Percentiles rank a stretch among this genome's conserved stretches.
Evolutionary conservation across 2,113 vertebrate genomes (phyloP).

Genomic region (Lamprotornis superbus): DNA sequence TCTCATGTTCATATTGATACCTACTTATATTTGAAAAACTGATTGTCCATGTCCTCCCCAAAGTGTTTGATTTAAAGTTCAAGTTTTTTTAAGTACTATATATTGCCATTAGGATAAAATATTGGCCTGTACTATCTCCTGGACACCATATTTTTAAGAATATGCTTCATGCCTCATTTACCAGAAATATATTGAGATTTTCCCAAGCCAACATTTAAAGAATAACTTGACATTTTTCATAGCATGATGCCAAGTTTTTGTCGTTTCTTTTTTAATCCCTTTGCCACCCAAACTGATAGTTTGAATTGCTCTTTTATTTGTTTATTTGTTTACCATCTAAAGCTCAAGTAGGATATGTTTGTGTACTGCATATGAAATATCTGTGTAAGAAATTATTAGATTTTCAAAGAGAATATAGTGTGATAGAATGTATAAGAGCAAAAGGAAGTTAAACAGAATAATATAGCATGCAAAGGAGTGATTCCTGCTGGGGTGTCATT

Average conservation of each 20-base stretch:
- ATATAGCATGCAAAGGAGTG: neutral
- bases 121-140: constrained; percentile 11
- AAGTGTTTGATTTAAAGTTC: constrained; percentile 57
- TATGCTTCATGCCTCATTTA: constrained; percentile 65
- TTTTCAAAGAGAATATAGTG: neutral
- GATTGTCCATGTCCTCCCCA: neutral
- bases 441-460: neutral
- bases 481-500: neutral
- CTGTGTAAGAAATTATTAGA: neutral
- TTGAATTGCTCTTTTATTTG: neutral
- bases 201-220: constrained; percentile 44
- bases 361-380: neutral
- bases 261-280: constrained; percentile 12
- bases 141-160: constrained; percentile 51
- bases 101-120: constrained; percentile 54
- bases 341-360: neutral
- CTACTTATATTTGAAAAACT: constrained; percentile 4
- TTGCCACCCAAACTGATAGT: neutral
- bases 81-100: constrained; percentile 27
- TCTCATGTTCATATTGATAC: neutral
- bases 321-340: neutral
- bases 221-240: constrained; percentile 59
- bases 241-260: neutral
- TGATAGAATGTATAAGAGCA: neutral
- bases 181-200: constrained; percentile 60